A percentile compares a stretch with the other conserved stretches of the same genome.
Evolutionary conservation across 1,140 invertebrate genomes (phyloP).

Genomic region (Achroia grisella): DNA sequence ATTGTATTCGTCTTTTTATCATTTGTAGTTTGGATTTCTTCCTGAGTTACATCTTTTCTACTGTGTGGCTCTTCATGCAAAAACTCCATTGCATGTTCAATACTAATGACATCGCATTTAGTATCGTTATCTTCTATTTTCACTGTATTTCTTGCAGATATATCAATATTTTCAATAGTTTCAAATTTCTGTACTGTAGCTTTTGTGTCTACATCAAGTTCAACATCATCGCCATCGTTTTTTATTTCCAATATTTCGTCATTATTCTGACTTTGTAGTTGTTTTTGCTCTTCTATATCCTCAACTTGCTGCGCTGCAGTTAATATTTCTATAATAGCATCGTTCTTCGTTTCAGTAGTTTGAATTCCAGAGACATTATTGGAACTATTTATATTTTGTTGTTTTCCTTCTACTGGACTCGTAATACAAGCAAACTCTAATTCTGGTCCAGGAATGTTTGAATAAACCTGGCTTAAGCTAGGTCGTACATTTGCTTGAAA

Average conservation of each 20-base stretch:
- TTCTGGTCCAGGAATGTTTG: slow-evolving; percentile 61
- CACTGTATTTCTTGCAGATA: slow-evolving; percentile 1
- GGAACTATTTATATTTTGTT: not conserved
- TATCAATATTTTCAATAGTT: slow-evolving; percentile 8
- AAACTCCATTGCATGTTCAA: too few relatives aligned
- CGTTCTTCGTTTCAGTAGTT: slow-evolving; percentile 1
- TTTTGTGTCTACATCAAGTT: slow-evolving; percentile 9
- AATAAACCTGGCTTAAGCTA: slow-evolving; percentile 62
- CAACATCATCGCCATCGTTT: too few relatives aligned
- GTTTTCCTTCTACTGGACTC: slow-evolving; percentile 14
- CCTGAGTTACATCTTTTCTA: not conserved
- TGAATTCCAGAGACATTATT: not conserved
- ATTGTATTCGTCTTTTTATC: not conserved
- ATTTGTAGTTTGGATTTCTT: not conserved
- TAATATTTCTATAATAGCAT: slow-evolving; percentile 8
- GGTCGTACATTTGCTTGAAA: slow-evolving; percentile 67
- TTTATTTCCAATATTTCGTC: slow-evolving; percentile 5
- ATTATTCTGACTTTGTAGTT: not conserved
- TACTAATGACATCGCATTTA: too few relatives aligned
- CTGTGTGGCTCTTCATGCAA: too few relatives aligned
- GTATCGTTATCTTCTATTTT: not conserved
- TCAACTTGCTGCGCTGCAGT: slow-evolving; percentile 9
- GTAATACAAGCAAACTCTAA: slow-evolving; percentile 60
- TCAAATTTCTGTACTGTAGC: slow-evolving; percentile 8
- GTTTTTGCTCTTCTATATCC: slow-evolving; percentile 5